These are phyloP conservation scores for Bothrops jararaca DNA, from an alignment of 2,113 vertebrate species.

Conservation along the genomic window DNA sequence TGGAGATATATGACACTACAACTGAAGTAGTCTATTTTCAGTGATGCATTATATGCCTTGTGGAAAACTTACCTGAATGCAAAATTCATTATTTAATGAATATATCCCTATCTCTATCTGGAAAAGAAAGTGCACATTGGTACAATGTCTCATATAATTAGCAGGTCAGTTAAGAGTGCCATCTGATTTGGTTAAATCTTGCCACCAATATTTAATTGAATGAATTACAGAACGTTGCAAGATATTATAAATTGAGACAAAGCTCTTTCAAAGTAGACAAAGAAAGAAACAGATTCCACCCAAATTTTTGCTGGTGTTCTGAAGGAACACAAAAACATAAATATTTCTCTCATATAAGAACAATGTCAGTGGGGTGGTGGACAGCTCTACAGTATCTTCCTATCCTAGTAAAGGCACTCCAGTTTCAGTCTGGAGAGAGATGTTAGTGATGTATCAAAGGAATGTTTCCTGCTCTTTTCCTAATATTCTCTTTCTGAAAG, in stretches of 20 bases:
- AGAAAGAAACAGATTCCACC: neutral
- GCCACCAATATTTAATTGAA: neutral
- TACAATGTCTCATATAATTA: neutral
- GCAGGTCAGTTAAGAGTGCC: neutral
- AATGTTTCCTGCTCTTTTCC: neutral
- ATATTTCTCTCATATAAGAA: neutral
- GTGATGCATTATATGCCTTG: neutral
- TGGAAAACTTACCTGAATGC: neutral
- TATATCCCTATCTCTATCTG: neutral
- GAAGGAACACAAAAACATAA: neutral
- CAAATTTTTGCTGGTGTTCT: neutral
- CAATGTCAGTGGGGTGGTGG: neutral
- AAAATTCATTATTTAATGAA: neutral
- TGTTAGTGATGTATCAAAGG: neutral
- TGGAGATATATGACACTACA: slow-evolving; percentile 10
- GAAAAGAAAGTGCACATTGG: neutral
- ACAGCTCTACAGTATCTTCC: neutral
- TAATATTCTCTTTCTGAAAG: neutral
- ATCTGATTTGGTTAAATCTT: neutral
- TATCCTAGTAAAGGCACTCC: neutral
- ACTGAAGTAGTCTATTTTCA: neutral
- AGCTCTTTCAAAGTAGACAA: neutral
- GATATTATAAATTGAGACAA: neutral
- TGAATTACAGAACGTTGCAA: neutral
- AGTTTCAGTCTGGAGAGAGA: neutral